Evolutionary conservation across 2,113 vertebrate genomes (phyloP).

Genomic region (Paramormyrops kingsleyae): DNA sequence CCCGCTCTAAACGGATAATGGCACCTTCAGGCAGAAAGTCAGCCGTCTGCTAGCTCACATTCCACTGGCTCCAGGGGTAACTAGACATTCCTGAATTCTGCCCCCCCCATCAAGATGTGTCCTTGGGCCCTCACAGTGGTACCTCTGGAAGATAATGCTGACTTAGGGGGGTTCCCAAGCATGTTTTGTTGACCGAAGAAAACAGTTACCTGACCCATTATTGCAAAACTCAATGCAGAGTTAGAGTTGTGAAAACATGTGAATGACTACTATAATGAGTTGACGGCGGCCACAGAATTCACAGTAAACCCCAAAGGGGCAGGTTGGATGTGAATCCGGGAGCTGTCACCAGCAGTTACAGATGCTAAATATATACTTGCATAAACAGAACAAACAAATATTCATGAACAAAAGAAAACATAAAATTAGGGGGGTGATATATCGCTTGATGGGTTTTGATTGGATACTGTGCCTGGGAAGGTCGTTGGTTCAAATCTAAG

Average conservation of each 20-base stretch:
- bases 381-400: neutral
- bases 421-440: too few relatives aligned
- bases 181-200: neutral
- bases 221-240: neutral
- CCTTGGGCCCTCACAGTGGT: neutral
- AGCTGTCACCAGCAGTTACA: neutral
- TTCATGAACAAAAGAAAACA: neutral
- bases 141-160: neutral
- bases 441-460: neutral
- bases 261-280: neutral
- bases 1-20: neutral
- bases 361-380: neutral
- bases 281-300: neutral
- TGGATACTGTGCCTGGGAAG: neutral
- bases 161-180: neutral
- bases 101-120: neutral
- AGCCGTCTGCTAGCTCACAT: too few relatives aligned
- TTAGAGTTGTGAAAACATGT: neutral
- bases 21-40: neutral
- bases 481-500: neutral
- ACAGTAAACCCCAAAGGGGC: neutral
- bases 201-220: neutral
- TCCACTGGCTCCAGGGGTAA: too few relatives aligned
- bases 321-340: neutral
- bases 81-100: too few relatives aligned